Base-by-base conservation (phyloP, 2,797 vertebrate genomes). In the Coendou prehensilis region DNA sequence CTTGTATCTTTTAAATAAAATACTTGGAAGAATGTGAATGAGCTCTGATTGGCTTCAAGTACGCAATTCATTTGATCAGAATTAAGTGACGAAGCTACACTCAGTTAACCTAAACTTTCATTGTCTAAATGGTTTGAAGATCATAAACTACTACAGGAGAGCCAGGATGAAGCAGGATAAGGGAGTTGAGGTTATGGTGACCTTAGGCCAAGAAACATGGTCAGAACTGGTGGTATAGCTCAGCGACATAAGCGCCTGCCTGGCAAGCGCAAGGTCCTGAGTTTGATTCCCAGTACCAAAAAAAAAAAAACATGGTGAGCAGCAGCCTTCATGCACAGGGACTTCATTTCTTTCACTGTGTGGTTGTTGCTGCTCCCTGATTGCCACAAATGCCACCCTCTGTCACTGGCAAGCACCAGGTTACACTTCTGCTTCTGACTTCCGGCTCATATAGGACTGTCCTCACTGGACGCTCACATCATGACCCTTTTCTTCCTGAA, bases 81-180 rank as follows among this genome's bases (percentile, higher is more conserved):
- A 57, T 89, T 71, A 87, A 41, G 37, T 80, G 75, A 92, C 18
- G 8, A 85, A 13, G 13, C 84, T 75, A 80, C 67, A 41, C 4
- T 83, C 78, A 33, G 9, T 78, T 57, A 92, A n/a, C 56, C 18
- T 92, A 57, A 88, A 80, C 75, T 87, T 91, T 78, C 75, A 78
- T 82, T 79, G 52, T 87, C 11, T n/a, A 54, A 64, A 37, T 63
- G 22, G 13, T 26, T 54, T 8, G 9, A 67, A n/a, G 78, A 14
- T 87, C 82, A 75, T 69, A 67, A 54, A 81, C 41, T 52, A 33
- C 22, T 47, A 41, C 86, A n/a, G 6, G 50, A 89, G 13, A 57
- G 13, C 22, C 56, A 63, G 30, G 52, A 5, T 56, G 56, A 17
- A 61, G 41, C 37, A 6, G 59, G 37, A 2, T 89, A 4, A 89